These are phyloP conservation scores for Oscarella lobularis DNA, from an alignment of 37 sponge, comb jelly and placozoan species.

Conservation along the genomic window DNA sequence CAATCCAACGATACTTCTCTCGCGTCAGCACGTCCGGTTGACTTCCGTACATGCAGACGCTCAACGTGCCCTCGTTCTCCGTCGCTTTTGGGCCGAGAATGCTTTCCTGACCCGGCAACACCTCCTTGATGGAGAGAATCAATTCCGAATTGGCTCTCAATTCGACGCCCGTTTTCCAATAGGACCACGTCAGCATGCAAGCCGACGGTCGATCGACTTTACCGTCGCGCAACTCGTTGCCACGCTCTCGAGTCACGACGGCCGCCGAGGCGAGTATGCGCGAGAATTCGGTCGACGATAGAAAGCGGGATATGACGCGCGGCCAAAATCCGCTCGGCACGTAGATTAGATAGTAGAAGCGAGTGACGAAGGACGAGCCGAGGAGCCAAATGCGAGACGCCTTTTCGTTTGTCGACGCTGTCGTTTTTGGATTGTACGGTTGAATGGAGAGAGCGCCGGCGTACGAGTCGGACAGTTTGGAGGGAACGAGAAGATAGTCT, in stretches of 20 bases:
- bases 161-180: slow-evolving; percentile 87
- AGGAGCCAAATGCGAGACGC: slow-evolving; percentile 32
- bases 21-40: background rate
- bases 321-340: slow-evolving; percentile 93
- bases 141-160: slow-evolving; percentile 63
- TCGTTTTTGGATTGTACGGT: background rate
- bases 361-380: slow-evolving; percentile 39
- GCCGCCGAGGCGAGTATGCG: slow-evolving; percentile 25
- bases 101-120: slow-evolving; percentile 1
- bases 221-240: slow-evolving; percentile 9
- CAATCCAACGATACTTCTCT: background rate
- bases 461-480: slow-evolving; percentile 37
- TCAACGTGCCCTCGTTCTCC: background rate
- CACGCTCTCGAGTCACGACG: slow-evolving; percentile 20
- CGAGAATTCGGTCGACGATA: slow-evolving; percentile 27
- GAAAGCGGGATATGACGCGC: slow-evolving; percentile 62
- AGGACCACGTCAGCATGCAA: slow-evolving; percentile 57
- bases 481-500: slow-evolving; percentile 65
- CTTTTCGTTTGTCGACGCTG: slow-evolving; percentile 9
- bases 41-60: background rate
- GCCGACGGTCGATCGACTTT: background rate
- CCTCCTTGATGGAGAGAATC: slow-evolving; percentile 56
- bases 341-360: slow-evolving; percentile 85
- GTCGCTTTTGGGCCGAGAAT: slow-evolving; percentile 1
- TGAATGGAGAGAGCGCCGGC: background rate